Conservation (phyloP, 1,140 invertebrate species). For the Ips nitidus region DNA sequence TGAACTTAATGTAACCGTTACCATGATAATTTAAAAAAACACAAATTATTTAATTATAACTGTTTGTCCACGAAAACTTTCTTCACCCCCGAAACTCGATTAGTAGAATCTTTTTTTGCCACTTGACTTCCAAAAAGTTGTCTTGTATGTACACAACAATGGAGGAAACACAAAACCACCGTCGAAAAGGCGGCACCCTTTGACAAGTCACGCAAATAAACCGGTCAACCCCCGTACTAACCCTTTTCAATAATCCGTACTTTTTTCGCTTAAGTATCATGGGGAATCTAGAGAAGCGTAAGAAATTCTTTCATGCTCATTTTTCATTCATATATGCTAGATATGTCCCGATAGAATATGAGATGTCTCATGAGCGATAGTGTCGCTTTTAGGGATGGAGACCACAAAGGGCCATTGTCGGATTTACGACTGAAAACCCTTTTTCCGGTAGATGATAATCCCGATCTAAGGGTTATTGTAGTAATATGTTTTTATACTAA, state of each 20-base stretch:
- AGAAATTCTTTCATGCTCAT: conserved; percentile 29
- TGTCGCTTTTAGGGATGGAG: conserved; percentile 18
- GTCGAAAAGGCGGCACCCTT: conserved; percentile 18
- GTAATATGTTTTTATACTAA: conserved; percentile 6
- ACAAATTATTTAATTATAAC: no score
- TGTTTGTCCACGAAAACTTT: no score
- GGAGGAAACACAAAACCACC: no score
- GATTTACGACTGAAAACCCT: conserved; percentile 24
- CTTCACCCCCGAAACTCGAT: no score
- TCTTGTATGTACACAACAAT: no score
- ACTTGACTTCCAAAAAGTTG: no score
- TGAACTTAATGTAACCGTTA: no score
- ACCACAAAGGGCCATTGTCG: conserved; percentile 19
- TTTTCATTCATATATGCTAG: conserved; percentile 33
- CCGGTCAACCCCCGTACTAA: conserved; percentile 32
- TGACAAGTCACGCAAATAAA: conserved; percentile 37
- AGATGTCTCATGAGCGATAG: conserved; percentile 27
- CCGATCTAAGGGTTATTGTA: neutral
- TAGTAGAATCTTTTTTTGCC: no score
- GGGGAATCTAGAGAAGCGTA: conserved; percentile 32
- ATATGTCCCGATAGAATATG: conserved; percentile 15
- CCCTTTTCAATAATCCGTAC: conserved; percentile 34
- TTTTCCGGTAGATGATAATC: conserved; percentile 27
- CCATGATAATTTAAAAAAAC: no score
- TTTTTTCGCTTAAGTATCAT: conserved; percentile 33